These are phyloP conservation scores for Parascotia fuliginaria DNA, from an alignment of 2,888 invertebrate genomes.

Conservation along the genomic window DNA sequence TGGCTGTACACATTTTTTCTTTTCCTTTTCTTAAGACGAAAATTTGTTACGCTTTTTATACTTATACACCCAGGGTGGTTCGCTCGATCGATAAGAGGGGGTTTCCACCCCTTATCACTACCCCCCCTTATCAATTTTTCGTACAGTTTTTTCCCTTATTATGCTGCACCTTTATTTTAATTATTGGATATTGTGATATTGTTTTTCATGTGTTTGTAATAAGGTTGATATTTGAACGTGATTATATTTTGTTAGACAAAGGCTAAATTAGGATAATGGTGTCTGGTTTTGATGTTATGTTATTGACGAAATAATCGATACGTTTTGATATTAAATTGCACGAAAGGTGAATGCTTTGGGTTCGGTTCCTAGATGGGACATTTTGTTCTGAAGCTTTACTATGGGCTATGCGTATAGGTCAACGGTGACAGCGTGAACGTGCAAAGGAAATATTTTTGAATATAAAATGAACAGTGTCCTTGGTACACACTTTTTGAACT, in stretches of 20 bases:
- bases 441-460: too few species aligned
- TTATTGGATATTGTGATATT: conserved; percentile 54
- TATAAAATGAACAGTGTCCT: too few species aligned
- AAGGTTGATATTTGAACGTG: conserved; percentile 28
- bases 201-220: conserved; percentile 23
- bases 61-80: conserved; percentile 73
- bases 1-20: conserved; percentile 85
- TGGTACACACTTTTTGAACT: too few species aligned
- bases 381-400: too few species aligned
- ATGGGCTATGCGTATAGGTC: too few species aligned
- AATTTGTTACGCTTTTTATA: conserved; percentile 87
- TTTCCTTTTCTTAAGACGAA: conserved; percentile 86
- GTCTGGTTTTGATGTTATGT: not conserved
- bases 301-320: not conserved
- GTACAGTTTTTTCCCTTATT: conserved; percentile 73
- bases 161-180: conserved; percentile 64
- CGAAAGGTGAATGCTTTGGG: not conserved
- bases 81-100: conserved; percentile 74
- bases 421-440: too few species aligned
- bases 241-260: conserved; percentile 8
- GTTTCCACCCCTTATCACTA: conserved; percentile 63
- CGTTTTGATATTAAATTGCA: not conserved
- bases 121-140: conserved; percentile 84
- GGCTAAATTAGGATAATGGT: conserved; percentile 3
- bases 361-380: too few species aligned